Percentiles rank a stretch among this genome's conserved stretches.
Conservation (phyloP, 2,797 vertebrate species). For the Callimico goeldii region DNA sequence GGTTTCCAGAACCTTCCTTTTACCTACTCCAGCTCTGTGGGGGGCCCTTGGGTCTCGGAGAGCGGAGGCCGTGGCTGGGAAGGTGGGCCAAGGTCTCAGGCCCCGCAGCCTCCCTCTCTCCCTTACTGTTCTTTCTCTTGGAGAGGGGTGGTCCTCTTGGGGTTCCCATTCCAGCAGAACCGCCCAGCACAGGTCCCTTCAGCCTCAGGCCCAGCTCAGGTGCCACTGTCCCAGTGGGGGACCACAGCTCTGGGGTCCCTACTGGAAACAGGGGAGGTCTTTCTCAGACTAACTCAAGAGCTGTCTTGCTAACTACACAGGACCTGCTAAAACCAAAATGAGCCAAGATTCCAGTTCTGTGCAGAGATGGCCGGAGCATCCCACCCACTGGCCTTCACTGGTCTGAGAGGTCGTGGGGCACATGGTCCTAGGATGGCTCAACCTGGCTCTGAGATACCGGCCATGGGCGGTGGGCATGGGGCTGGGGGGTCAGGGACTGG, state of each 20-base stretch:
- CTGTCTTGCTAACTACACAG: neutral
- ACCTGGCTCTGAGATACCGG: neutral
- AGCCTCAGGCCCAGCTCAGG: too few species aligned
- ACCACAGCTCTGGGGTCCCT: neutral
- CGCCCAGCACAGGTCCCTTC: neutral
- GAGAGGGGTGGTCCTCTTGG: neutral
- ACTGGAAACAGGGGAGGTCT: neutral
- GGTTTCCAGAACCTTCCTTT: neutral
- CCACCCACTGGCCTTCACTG: neutral
- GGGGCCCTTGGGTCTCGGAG: neutral
- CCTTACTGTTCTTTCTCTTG: neutral
- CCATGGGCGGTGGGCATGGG: neutral
- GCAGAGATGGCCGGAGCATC: neutral
- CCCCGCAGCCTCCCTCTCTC: neutral
- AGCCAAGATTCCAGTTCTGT: neutral
- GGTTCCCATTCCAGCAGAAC: neutral
- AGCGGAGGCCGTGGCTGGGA: neutral
- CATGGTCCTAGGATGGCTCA: neutral
- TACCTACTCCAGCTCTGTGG: neutral
- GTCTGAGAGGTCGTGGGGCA: neutral
- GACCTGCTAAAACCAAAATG: neutral
- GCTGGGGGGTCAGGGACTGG: too few species aligned
- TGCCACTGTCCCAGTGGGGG: fast-evolving
- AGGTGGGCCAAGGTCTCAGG: neutral
- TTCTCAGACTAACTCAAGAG: neutral